Conservation (phyloP, 2,113 vertebrate species). For the Tinamus guttatus region DNA sequence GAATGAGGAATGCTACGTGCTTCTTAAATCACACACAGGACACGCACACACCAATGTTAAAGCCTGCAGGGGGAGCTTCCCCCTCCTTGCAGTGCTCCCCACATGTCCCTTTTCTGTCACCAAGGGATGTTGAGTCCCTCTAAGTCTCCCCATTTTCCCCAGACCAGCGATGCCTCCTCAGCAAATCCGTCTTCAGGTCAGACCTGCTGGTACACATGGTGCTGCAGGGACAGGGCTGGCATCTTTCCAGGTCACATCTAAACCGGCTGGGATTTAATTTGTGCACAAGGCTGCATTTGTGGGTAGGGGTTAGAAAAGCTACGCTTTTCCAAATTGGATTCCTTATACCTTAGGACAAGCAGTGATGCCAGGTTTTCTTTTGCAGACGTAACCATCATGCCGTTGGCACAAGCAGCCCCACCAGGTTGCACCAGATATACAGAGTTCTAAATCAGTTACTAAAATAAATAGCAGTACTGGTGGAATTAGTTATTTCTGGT, state of each 20-base stretch:
- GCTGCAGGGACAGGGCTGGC: slow-evolving; percentile 15
- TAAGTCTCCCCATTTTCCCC: background rate
- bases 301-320: slow-evolving; percentile 25
- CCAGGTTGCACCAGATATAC: slow-evolving; percentile 32
- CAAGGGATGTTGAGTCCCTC: fast-evolving
- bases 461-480: slow-evolving; percentile 61
- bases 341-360: slow-evolving; percentile 52
- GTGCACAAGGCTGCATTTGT: background rate
- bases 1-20: slow-evolving; percentile 41
- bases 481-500: slow-evolving; percentile 64
- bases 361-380: slow-evolving; percentile 49
- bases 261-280: background rate
- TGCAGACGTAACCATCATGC: background rate
- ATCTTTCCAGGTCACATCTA: slow-evolving; percentile 2
- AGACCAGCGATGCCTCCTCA: background rate
- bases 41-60: background rate
- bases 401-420: slow-evolving; percentile 19
- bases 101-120: background rate
- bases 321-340: background rate
- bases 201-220: background rate
- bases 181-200: slow-evolving; percentile 11
- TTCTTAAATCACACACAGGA: slow-evolving; percentile 32
- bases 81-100: background rate
- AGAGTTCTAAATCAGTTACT: slow-evolving; percentile 42
- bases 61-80: background rate